Conservation (phyloP, 2,888 invertebrate species). For the Leptinotarsa tumamoca region DNA sequence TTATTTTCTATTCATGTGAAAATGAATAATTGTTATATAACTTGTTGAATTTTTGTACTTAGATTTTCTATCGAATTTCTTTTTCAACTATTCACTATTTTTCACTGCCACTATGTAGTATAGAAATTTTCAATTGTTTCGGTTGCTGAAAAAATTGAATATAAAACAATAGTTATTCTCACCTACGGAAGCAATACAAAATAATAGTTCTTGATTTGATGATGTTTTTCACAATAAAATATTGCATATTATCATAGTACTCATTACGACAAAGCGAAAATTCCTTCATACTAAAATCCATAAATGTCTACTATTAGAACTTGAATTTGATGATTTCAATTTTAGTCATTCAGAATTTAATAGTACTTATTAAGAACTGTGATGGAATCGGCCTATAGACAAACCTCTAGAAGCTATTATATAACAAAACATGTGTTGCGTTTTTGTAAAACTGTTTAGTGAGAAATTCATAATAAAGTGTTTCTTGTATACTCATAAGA, state of each 20-base stretch:
- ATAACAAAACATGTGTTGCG: too few species aligned
- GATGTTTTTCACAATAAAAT: slow-evolving; percentile 35
- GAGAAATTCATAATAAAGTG: too few species aligned
- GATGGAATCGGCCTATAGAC: too few species aligned
- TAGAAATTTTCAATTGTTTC: slow-evolving; percentile 37
- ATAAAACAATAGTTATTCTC: slow-evolving; percentile 36
- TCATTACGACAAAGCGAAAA: neutral
- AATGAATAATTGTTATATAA: slow-evolving; percentile 32
- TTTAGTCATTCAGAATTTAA: too few species aligned
- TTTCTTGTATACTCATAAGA: too few species aligned
- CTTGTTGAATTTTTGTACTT: slow-evolving; percentile 48
- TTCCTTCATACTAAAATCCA: too few species aligned
- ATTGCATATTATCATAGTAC: neutral
- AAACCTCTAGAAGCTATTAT: too few species aligned
- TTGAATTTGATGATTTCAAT: too few species aligned
- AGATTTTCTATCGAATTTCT: slow-evolving; percentile 38
- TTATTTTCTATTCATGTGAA: slow-evolving; percentile 35
- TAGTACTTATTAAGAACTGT: too few species aligned
- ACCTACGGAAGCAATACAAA: slow-evolving; percentile 53
- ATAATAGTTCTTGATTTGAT: slow-evolving; percentile 29
- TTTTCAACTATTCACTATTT: slow-evolving; percentile 55
- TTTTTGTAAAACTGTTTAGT: too few species aligned
- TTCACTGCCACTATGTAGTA: slow-evolving; percentile 63
- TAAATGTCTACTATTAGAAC: too few species aligned
- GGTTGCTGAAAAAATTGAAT: slow-evolving; percentile 40